phyloP scores from a whole-genome alignment of 2,888 invertebrate species.

The Erpobdella octoculata region DNA sequence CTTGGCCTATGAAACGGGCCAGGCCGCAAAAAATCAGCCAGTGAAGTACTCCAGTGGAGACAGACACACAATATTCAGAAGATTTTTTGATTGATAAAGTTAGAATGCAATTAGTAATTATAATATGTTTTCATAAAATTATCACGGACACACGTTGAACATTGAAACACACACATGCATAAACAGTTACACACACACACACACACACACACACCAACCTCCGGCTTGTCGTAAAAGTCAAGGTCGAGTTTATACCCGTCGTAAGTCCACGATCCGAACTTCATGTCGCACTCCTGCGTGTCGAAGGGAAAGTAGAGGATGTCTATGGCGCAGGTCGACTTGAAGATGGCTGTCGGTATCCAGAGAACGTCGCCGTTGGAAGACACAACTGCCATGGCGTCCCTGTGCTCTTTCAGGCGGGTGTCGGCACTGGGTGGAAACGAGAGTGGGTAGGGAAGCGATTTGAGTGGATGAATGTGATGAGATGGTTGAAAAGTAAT shows the following conservation, averaged over 20 bases:
- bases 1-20: no score
- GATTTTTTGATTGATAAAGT: not conserved
- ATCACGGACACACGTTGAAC: not conserved
- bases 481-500: not conserved
- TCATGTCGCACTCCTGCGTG: slow-evolving; percentile 49
- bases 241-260: slow-evolving; percentile 42
- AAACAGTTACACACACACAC: not conserved
- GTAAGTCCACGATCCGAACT: slow-evolving; percentile 52
- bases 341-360: slow-evolving; percentile 49
- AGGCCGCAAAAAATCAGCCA: no score
- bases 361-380: slow-evolving; percentile 44
- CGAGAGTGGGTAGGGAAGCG: not conserved
- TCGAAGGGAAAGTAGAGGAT: slow-evolving; percentile 52
- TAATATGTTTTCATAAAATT: no score
- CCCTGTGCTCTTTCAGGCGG: slow-evolving; percentile 49
- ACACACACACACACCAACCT: slow-evolving; percentile 17
- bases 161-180: not conserved
- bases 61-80: no score
- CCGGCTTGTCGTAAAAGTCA: slow-evolving; percentile 30
- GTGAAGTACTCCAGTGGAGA: no score
- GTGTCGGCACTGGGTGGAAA: slow-evolving; percentile 49
- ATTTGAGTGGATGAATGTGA: not conserved
- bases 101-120: no score
- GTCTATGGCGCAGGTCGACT: slow-evolving; percentile 50
- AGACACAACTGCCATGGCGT: slow-evolving; percentile 48